Base-by-base conservation (phyloP, 1,140 invertebrate species). In the Ectropis grisescens region DNA sequence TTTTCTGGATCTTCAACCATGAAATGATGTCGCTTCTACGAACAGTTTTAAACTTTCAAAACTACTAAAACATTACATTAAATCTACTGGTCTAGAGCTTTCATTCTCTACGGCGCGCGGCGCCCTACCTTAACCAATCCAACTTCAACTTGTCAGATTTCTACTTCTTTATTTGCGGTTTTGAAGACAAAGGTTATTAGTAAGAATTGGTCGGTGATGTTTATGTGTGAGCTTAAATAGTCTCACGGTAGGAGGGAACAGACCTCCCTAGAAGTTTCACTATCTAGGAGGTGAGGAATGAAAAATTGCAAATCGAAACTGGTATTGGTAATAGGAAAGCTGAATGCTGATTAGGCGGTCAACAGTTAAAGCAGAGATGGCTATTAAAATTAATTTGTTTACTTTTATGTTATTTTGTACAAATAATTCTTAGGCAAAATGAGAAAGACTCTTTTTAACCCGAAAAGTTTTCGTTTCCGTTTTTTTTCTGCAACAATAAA, bases 141-240 rank as follows among this genome's bases (percentile, higher is more conserved):
- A n/a, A n/a, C n/a, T n/a, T n/a, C n/a, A n/a, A n/a, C n/a, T n/a
- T n/a, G n/a, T n/a, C n/a, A n/a, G n/a, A n/a, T n/a, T n/a, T n/a
- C n/a, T n/a, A n/a, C n/a, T n/a, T 22, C 23, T 34, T 45, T 66
- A 68, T 66, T 74, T 66, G 53, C 55, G 44, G 47, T 33, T 16
- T 37, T 47, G 46, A 58, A 68, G 66, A 69, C 58, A 71, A 67
- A 67, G 48, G 56, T 42, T 50, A 67, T 66, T 69, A 61, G 53
- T 48, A 41, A 40, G 37, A 16, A 32, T 36, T 48, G 27, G 38
- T 39, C n/a, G n/a, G 36, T 44, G 41, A 43, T 48, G 48, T 52
- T 55, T 49, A 55, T 58, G 45, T 49, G 37, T 54, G 59, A 66
- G 48, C 53, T 38, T 24, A 19, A 33, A 60, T 50, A 38, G 47